Conservation (phyloP, 2,797 vertebrate genomes). For the Phylloscopus collybita region DNA sequence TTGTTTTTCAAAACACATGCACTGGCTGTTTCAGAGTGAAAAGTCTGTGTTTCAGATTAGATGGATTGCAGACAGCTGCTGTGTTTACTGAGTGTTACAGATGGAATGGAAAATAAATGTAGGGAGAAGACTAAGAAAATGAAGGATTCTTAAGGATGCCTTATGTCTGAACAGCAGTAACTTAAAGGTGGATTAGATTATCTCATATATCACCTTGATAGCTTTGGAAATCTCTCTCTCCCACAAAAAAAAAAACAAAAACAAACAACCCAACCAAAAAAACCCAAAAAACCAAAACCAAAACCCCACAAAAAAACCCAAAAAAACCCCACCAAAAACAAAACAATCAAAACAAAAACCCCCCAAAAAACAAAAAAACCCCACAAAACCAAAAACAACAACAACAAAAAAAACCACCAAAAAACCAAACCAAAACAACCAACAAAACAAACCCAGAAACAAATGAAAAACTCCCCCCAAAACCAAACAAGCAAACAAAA, state of each 20-base stretch:
- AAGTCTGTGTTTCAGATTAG: conserved; percentile 25
- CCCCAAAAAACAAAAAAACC: no score
- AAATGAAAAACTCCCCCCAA: no score
- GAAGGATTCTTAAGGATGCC: neutral
- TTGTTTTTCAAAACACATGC: conserved; percentile 50
- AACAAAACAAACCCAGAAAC: no score
- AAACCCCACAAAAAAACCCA: no score
- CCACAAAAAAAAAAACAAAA: neutral
- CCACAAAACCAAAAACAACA: no score
- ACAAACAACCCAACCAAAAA: no score
- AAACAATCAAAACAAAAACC: no score
- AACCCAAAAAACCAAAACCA: no score
- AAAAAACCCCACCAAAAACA: no score
- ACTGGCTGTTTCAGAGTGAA: conserved; percentile 43
- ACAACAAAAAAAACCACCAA: no score
- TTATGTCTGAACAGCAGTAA: conserved; percentile 10
- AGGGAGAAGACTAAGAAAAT: neutral
- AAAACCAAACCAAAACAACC: no score
- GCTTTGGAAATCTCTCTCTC: neutral
- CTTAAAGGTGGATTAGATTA: neutral
- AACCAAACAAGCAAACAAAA: no score
- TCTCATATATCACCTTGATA: neutral
- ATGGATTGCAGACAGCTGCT: conserved; percentile 30
- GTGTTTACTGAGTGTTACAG: neutral
- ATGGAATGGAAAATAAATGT: neutral